Evolutionary conservation across 2,113 vertebrate genomes (phyloP).

Genomic region (Seriola rivoliana): DNA sequence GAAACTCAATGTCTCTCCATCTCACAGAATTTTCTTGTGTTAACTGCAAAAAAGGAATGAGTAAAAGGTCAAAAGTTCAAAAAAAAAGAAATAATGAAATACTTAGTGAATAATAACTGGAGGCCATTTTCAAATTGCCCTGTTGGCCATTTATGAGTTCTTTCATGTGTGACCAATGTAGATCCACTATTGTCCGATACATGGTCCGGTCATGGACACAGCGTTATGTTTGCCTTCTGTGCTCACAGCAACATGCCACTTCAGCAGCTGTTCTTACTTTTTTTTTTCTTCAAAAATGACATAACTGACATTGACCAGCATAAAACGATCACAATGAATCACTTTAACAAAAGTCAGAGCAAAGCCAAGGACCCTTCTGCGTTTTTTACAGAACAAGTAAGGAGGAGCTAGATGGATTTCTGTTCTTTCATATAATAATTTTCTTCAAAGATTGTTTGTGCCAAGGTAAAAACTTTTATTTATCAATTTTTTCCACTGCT

Average conservation of each 20-base stretch:
- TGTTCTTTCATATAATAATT: background rate
- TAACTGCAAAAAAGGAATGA: background rate
- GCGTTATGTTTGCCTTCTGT: constrained; percentile 9
- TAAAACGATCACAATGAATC: constrained; percentile 26
- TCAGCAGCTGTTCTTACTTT: background rate
- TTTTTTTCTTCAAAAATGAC: background rate
- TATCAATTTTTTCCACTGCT: background rate
- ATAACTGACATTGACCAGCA: constrained; percentile 23
- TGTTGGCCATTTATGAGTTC: constrained; percentile 23
- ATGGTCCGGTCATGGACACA: constrained; percentile 48
- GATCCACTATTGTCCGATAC: constrained; percentile 27
- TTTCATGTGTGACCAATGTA: constrained; percentile 5
- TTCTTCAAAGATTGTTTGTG: background rate
- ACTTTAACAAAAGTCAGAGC: constrained; percentile 24
- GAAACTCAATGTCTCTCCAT: constrained; percentile 11
- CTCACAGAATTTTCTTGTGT: background rate
- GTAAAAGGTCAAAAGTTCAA: background rate
- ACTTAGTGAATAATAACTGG: background rate
- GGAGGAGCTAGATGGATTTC: background rate
- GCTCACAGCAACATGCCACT: background rate
- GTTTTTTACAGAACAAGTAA: too few species aligned
- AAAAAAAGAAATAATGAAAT: background rate
- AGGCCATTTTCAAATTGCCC: constrained; percentile 2
- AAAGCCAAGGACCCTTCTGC: constrained; percentile 1
- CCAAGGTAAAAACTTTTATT: background rate